phyloP scores from a whole-genome alignment of 2,797 vertebrate species.

The Periophthalmus magnuspinnatus region DNA sequence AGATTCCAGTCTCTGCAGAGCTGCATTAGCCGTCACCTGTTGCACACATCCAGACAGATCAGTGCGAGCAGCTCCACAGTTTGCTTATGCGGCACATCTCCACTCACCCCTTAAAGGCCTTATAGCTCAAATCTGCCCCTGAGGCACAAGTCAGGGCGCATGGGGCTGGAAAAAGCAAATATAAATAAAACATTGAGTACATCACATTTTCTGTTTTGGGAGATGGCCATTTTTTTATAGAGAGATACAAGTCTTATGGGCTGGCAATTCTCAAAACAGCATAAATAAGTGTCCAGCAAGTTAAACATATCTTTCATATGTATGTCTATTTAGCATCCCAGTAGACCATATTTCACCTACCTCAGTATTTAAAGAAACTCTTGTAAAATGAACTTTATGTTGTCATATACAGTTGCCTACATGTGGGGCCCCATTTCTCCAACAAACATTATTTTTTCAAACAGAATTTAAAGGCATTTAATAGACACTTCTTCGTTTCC shows the following conservation, averaged over 20 bases:
- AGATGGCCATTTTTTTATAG: background rate
- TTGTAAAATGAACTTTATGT: slow-evolving; percentile 12
- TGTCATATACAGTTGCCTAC: background rate
- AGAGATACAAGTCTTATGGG: background rate
- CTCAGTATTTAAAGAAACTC: background rate
- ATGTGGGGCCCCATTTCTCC: background rate
- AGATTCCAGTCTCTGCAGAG: background rate
- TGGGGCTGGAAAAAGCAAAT: background rate
- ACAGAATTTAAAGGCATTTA: slow-evolving; percentile 24
- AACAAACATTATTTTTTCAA: background rate
- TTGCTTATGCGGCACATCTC: slow-evolving; percentile 12
- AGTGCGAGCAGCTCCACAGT: background rate
- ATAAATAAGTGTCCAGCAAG: slow-evolving; percentile 3
- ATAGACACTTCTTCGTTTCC: slow-evolving; percentile 12
- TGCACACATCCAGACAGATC: slow-evolving; percentile 3
- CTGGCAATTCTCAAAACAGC: background rate
- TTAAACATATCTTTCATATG: background rate
- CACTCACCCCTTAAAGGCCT: slow-evolving; percentile 10
- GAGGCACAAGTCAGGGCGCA: background rate
- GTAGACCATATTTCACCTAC: background rate
- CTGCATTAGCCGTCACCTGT: slow-evolving; percentile 9
- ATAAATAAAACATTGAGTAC: slow-evolving; percentile 11
- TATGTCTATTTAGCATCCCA: background rate
- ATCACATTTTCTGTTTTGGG: background rate
- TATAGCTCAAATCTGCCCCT: slow-evolving; percentile 6